Percentiles rank a stretch among this genome's conserved stretches.
Conservation (phyloP, 2,888 invertebrate species). For the Leptopterna dolabrata region DNA sequence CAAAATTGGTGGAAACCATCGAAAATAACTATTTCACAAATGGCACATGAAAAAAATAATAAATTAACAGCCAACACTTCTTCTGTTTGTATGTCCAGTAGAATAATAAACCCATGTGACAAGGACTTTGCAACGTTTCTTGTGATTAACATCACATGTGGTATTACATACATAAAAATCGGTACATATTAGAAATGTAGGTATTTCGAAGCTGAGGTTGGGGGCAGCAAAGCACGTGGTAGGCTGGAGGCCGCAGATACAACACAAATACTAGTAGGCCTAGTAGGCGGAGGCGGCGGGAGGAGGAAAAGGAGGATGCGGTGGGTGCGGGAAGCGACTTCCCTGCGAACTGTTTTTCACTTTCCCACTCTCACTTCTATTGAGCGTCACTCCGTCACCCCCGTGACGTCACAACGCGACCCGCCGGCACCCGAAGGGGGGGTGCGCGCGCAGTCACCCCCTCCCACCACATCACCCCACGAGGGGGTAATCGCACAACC, state of each 20-base stretch:
- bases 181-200: too few species aligned
- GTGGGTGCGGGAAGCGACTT: not conserved
- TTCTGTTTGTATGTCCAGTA: too few species aligned
- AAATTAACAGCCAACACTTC: too few species aligned
- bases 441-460: not conserved
- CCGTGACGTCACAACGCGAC: slow-evolving; percentile 44
- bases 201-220: not conserved
- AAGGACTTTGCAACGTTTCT: too few species aligned
- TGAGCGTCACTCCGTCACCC: slow-evolving; percentile 58
- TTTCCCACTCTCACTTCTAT: slow-evolving; percentile 61
- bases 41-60: too few species aligned
- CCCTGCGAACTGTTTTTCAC: slow-evolving; percentile 21
- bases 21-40: too few species aligned
- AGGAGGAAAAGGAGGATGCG: not conserved
- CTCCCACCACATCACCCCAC: not conserved
- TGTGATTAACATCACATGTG: too few species aligned
- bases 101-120: too few species aligned
- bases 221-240: not conserved
- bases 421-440: not conserved
- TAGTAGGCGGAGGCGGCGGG: not conserved
- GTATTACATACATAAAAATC: too few species aligned
- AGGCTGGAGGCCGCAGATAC: not conserved
- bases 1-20: too few species aligned
- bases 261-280: slow-evolving; percentile 22
- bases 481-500: not conserved